phyloP scores from a whole-genome alignment of 2,888 invertebrate species.

The Cartodere bifasciata region DNA sequence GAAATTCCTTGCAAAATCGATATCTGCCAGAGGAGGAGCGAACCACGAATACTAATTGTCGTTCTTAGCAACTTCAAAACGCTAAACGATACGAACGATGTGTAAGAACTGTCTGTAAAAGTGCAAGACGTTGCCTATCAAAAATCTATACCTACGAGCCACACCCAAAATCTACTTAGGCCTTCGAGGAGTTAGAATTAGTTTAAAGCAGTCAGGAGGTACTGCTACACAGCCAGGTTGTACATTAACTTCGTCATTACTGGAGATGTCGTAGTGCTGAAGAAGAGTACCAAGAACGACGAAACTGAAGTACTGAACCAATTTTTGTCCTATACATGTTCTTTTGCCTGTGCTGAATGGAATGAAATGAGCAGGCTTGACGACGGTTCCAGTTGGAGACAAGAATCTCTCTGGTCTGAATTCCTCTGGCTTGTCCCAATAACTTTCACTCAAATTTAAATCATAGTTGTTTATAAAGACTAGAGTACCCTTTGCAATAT shows the following conservation, averaged over 20 bases:
- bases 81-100: neutral
- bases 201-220: constrained; percentile 56
- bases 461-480: constrained; percentile 77
- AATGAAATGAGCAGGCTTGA: constrained; percentile 57
- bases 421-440: constrained; percentile 58
- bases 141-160: constrained; percentile 1
- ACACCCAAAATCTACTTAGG: constrained; percentile 10
- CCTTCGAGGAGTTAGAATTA: constrained; percentile 43
- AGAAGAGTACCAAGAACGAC: constrained; percentile 59
- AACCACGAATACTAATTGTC: too few species aligned
- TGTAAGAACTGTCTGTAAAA: neutral
- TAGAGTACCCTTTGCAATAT: constrained; percentile 63
- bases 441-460: constrained; percentile 57
- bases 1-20: too few species aligned
- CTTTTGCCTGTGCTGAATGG: constrained; percentile 79
- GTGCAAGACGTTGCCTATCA: too few species aligned
- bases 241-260: constrained; percentile 43
- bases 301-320: constrained; percentile 66
- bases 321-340: constrained; percentile 74
- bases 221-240: constrained; percentile 61
- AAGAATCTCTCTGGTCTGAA: constrained; percentile 70
- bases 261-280: constrained; percentile 54
- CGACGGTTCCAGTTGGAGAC: constrained; percentile 31
- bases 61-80: neutral
- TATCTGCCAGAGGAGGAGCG: too few species aligned